Evolutionary conservation across 2,797 vertebrate species (phyloP).

Genomic region (Pogoniulus pusillus): DNA sequence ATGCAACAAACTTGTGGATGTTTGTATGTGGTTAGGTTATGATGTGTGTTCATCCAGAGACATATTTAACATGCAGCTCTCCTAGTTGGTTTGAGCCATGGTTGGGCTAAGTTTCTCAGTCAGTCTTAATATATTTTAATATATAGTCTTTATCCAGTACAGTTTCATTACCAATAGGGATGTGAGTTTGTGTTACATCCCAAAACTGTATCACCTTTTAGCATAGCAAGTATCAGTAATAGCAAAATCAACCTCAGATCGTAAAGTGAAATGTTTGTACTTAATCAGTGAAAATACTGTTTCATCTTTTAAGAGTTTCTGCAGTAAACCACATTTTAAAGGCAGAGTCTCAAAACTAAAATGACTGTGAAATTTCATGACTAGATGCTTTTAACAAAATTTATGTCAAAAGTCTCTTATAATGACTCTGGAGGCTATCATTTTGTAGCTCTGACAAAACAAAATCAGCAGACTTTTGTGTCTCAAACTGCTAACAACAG

Average conservation of each 20-base stretch:
- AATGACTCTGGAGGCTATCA: neutral
- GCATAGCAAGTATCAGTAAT: neutral
- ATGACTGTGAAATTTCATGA: neutral
- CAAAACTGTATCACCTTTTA: neutral
- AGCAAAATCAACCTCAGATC: neutral
- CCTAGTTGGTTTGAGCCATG: neutral
- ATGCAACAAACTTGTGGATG: neutral
- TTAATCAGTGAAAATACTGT: neutral
- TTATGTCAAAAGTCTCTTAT: neutral
- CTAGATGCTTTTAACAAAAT: neutral
- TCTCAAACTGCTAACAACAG: neutral
- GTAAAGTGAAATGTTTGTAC: neutral
- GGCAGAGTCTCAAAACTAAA: neutral
- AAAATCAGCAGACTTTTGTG: neutral
- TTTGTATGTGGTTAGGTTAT: neutral
- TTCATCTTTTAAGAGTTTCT: neutral
- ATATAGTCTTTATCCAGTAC: neutral
- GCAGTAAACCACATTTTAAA: neutral
- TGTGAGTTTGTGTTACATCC: neutral
- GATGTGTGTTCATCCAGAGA: neutral
- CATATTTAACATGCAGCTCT: neutral
- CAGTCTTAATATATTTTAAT: neutral
- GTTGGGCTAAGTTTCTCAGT: neutral
- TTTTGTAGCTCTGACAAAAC: neutral
- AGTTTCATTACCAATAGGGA: neutral